Base-by-base conservation (phyloP, 2,888 invertebrate species). In the Acanthosoma haemorrhoidale region DNA sequence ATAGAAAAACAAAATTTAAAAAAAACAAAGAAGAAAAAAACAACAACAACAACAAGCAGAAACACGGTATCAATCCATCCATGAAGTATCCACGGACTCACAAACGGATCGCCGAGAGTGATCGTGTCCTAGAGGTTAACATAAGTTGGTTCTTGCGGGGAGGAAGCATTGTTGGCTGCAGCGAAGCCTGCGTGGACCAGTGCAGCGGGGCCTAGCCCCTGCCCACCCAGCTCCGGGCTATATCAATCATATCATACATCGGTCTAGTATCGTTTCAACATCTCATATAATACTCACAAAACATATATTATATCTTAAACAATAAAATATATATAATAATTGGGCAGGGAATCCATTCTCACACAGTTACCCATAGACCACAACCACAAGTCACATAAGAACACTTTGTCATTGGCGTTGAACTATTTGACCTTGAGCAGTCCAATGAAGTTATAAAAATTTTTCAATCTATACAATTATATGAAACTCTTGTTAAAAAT, bases 81-180 rank as follows among this genome's bases (percentile, higher is more conserved):
- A 67, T 32, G n/a, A 67, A 51, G 57, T 43, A 39, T 64, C 39
- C 64, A 39, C 64, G 41, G 64, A 76, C 77, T 76, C 76, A 77
- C 77, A 75, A 75, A 76, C 70, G 70, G 71, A 68, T 73, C 70
- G 38, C 72, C 73, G 68, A 72, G 73, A 57, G 70, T 72, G 60
- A 72, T 71, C 63, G 73, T 73, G 75, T 76, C 74, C 89, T 91
- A 91, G 86, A 93, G 92, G 88, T 93, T 93, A 83, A 93, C 94
- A 85, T 94, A 94, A 78, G 94, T 93, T 77, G 93, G 93, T 84
- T 92, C 92, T 84, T 92, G 92, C 66, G 77, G 77, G 74, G 77
- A 77, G 72, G 76, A 76, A 63, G 76, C 77, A 75, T 76, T 77
- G 73, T 76, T 76, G 73, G 77, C 74, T 69, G 76, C 76, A 73